phyloP scores from a whole-genome alignment of 2,113 vertebrate species.

The Aegotheles bennettii region DNA sequence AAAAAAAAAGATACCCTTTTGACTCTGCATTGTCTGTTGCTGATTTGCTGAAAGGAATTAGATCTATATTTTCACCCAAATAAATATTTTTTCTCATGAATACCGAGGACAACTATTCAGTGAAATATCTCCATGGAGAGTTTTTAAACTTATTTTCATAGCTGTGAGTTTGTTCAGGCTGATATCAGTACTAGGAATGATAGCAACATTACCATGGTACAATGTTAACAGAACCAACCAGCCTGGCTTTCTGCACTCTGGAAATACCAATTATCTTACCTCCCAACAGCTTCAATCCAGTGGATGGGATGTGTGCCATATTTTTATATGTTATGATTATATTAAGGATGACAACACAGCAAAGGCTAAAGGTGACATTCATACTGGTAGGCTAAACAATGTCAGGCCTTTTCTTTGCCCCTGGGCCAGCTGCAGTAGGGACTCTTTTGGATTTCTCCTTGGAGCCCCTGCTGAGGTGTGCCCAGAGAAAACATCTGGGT shows the following conservation, averaged over 20 bases:
- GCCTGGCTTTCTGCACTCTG: neutral
- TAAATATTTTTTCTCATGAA: constrained; percentile 30
- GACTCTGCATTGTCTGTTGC: neutral
- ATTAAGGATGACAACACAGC: neutral
- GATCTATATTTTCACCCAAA: neutral
- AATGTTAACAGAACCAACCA: neutral
- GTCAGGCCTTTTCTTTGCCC: neutral
- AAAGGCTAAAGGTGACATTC: neutral
- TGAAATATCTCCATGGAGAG: neutral
- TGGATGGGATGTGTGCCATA: neutral
- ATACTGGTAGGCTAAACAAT: neutral
- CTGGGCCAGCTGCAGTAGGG: neutral
- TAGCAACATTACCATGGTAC: neutral
- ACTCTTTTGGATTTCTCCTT: neutral
- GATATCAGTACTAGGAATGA: neutral
- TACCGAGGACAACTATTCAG: neutral
- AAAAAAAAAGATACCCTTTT: neutral
- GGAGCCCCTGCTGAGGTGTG: neutral
- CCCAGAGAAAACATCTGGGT: neutral
- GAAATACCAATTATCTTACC: neutral
- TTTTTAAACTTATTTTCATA: constrained; percentile 15
- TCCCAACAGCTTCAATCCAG: neutral
- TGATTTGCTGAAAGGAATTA: constrained; percentile 2
- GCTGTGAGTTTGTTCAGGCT: neutral
- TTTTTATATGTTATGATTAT: neutral